phyloP scores from a whole-genome alignment of 2,888 invertebrate genomes.

The Tiliacea aurago region DNA sequence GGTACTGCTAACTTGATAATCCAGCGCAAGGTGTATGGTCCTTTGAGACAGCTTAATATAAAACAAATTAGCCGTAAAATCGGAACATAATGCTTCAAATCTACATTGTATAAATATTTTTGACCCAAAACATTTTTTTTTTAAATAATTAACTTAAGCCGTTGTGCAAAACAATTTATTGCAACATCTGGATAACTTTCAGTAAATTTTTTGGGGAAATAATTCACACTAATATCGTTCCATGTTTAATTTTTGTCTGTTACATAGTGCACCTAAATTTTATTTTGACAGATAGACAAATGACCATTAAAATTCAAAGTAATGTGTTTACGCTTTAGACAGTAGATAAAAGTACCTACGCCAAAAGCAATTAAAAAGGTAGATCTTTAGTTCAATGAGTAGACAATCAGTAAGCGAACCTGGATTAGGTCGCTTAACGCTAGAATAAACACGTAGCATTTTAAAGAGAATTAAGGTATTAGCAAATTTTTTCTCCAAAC shows the following conservation, averaged over 20 bases:
- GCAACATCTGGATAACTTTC: too few relatives aligned
- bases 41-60: not conserved
- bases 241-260: not conserved
- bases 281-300: not conserved
- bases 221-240: not conserved
- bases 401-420: constrained; percentile 16
- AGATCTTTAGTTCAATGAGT: constrained; percentile 4
- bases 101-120: not conserved
- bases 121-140: not conserved
- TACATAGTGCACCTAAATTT: too few relatives aligned
- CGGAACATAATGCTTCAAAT: not conserved
- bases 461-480: constrained; percentile 25
- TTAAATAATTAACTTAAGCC: too few relatives aligned
- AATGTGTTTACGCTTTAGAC: not conserved
- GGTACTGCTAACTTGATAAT: not conserved
- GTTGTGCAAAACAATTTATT: too few relatives aligned
- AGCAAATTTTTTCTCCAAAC: constrained; percentile 14
- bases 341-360: not conserved
- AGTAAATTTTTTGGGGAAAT: not conserved
- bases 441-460: constrained; percentile 38
- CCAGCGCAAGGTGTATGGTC: not conserved
- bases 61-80: not conserved
- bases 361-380: constrained; percentile 18
- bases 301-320: not conserved
- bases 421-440: constrained; percentile 26